These are phyloP conservation scores for Triplophysa siluroides DNA, from an alignment of 2,113 vertebrate species.

Conservation along the genomic window DNA sequence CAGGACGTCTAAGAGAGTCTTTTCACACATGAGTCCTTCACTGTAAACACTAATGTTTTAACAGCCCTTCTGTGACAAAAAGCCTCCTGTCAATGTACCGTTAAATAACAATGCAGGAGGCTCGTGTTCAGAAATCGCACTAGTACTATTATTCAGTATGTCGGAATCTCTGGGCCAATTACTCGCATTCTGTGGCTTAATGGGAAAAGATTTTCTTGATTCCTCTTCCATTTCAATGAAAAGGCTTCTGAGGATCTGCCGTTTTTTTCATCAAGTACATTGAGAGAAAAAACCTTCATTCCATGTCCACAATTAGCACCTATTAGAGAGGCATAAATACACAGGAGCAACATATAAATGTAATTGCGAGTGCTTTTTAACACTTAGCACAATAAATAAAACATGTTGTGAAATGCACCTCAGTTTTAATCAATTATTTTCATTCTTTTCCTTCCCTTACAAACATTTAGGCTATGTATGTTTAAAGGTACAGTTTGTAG, in stretches of 20 bases:
- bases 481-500: no score
- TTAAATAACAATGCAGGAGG: not conserved
- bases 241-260: slow-evolving; percentile 50
- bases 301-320: slow-evolving; percentile 66
- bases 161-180: slow-evolving; percentile 55
- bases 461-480: not conserved
- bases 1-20: not conserved
- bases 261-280: slow-evolving; percentile 56
- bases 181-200: slow-evolving; percentile 55
- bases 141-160: slow-evolving; percentile 55
- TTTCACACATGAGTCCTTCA: not conserved
- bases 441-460: not conserved
- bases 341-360: slow-evolving; percentile 49
- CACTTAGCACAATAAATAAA: slow-evolving; percentile 45
- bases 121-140: slow-evolving; percentile 39
- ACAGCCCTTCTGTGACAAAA: not conserved
- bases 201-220: slow-evolving; percentile 58
- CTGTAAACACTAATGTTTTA: slow-evolving; percentile 6
- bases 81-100: not conserved
- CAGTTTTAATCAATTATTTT: slow-evolving; percentile 34
- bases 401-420: slow-evolving; percentile 30
- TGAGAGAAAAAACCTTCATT: slow-evolving; percentile 27
- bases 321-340: slow-evolving; percentile 54
- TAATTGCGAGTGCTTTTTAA: slow-evolving; percentile 40
- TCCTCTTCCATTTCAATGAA: slow-evolving; percentile 63